Evolutionary conservation across 2,888 invertebrate species (phyloP).

Genomic region (Mesoligia furuncula): DNA sequence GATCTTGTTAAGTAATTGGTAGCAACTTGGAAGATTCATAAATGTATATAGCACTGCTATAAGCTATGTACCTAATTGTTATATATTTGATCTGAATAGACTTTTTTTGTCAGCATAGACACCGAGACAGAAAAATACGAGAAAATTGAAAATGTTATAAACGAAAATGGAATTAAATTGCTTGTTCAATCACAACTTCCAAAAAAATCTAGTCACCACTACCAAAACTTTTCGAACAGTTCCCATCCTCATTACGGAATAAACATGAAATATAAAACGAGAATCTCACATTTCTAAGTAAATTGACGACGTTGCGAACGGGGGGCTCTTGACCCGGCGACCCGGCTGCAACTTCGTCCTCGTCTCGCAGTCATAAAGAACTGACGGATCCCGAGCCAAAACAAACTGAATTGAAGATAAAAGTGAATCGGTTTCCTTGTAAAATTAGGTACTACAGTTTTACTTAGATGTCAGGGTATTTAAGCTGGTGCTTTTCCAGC

Average conservation of each 20-base stretch:
- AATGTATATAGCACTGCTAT: not conserved
- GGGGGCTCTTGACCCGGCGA: slow-evolving; percentile 61
- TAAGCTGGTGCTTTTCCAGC: not conserved
- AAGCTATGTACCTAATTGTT: not conserved
- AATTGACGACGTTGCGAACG: slow-evolving; percentile 56
- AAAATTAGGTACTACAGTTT: not conserved
- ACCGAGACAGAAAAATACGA: not conserved
- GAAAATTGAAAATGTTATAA: not conserved
- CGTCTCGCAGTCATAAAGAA: slow-evolving; percentile 54
- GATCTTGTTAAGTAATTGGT: not conserved
- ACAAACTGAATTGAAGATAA: slow-evolving; percentile 41
- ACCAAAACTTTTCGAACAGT: slow-evolving; percentile 33
- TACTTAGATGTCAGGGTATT: no score
- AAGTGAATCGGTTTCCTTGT: slow-evolving; percentile 23
- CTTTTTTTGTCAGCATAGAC: not conserved
- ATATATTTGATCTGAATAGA: not conserved
- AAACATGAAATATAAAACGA: slow-evolving; percentile 57
- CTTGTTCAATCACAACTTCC: not conserved
- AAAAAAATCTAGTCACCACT: slow-evolving; percentile 29
- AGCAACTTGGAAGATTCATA: not conserved
- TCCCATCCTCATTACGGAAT: slow-evolving; percentile 54
- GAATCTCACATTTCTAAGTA: slow-evolving; percentile 58
- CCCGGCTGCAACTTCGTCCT: slow-evolving; percentile 37
- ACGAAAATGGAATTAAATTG: not conserved
- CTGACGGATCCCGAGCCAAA: slow-evolving; percentile 49